Evolutionary conservation across 92 coral and sea anemone genomes (phyloP).

Genomic region (Umimayanthus kanabou): DNA sequence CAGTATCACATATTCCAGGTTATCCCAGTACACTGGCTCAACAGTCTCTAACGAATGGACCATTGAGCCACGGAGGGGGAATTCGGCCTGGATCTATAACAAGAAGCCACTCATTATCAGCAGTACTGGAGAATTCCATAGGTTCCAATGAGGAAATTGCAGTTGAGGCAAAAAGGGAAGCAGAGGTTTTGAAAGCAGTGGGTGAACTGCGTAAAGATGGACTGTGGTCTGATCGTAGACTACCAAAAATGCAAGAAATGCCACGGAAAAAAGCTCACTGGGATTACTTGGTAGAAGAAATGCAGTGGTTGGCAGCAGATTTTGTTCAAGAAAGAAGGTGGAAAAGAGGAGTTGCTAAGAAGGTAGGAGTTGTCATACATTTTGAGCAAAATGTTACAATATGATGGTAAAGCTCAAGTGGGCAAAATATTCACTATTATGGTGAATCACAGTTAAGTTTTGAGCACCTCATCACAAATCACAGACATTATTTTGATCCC

Average conservation of each 20-base stretch:
- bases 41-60: slow-evolving; percentile 70
- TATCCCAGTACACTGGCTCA: slow-evolving; percentile 40
- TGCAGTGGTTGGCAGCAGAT: slow-evolving; percentile 99
- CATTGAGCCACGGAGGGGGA: slow-evolving; percentile 45
- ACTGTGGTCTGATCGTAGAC: slow-evolving; percentile 83
- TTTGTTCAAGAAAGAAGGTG: slow-evolving; percentile 98
- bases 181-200: slow-evolving; percentile 92
- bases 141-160: slow-evolving; percentile 93
- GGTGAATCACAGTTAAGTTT: too few species aligned
- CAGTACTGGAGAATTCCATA: slow-evolving; percentile 82
- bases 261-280: slow-evolving; percentile 93
- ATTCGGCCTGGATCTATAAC: slow-evolving; percentile 33
- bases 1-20: slow-evolving; percentile 29
- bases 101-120: slow-evolving; percentile 73
- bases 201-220: slow-evolving; percentile 97
- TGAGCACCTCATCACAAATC: too few species aligned
- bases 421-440: too few species aligned
- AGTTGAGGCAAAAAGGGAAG: slow-evolving; percentile 92
- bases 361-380: slow-evolving; percentile 57
- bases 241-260: slow-evolving; percentile 96
- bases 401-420: too few species aligned
- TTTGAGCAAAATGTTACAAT: too few species aligned
- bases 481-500: too few species aligned
- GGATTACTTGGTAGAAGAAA: slow-evolving; percentile 97
- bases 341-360: slow-evolving; percentile 97